Conservation (phyloP, 2,113 vertebrate species). For the Heterotis niloticus region DNA sequence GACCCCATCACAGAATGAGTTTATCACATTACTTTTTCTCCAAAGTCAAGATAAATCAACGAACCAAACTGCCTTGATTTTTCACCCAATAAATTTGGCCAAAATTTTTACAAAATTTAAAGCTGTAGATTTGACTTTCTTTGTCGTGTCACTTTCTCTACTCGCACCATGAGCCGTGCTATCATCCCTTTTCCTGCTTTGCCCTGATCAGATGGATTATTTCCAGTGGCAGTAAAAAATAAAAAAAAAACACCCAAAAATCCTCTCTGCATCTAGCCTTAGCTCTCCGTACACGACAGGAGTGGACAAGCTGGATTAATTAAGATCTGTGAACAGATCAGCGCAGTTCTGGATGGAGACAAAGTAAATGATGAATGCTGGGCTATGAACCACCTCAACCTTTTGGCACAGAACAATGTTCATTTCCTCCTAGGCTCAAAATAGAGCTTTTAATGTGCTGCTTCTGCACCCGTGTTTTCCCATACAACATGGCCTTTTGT, state of each 20-base stretch:
- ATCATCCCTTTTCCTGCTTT: constrained; percentile 47
- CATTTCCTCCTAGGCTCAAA: constrained; percentile 26
- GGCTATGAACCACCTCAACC: constrained; percentile 32
- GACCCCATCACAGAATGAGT: no score
- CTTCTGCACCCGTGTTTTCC: neutral
- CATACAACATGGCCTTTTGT: constrained; percentile 15
- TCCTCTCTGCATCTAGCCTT: neutral
- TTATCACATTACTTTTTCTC: no score
- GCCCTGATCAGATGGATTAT: constrained; percentile 55
- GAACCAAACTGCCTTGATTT: no score
- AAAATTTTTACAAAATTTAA: no score
- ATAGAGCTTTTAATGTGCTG: neutral
- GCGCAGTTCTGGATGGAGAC: constrained; percentile 35
- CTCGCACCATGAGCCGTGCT: constrained; percentile 33
- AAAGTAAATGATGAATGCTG: constrained; percentile 43
- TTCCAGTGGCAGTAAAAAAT: constrained; percentile 40
- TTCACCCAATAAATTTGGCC: neutral
- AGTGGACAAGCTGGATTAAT: constrained; percentile 31
- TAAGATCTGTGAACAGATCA: constrained; percentile 35
- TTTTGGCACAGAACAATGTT: constrained; percentile 35
- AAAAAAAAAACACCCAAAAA: no score
- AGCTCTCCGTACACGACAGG: constrained; percentile 14
- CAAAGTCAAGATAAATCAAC: no score
- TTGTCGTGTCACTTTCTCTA: neutral
- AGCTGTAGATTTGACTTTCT: neutral